Evolutionary conservation across 2,888 invertebrate genomes (phyloP), one percentile per base, ranked within the genome.

Genomic region (Sipha maydis): DNA sequence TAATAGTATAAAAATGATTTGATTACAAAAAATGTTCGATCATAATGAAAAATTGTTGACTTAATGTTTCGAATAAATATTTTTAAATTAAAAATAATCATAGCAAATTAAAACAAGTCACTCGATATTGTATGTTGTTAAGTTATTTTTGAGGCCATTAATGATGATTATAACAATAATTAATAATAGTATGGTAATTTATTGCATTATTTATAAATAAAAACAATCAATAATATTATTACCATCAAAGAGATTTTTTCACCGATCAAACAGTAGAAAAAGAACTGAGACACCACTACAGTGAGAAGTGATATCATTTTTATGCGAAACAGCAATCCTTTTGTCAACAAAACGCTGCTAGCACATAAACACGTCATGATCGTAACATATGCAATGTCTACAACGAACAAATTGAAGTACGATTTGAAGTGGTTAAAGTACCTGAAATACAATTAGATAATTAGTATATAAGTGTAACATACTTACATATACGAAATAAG

Each of bases 261-360:
- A 3, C 85, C 85, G 25, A 85, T 85, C 54, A 85, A 54, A 14
- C 85, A 85, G 54, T 85, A 78, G 77, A 85, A 85, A 38, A 85
- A 85, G 21, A 78, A 85, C 7, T 78, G 85, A 34, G 77, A 69
- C 19, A 85, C 19, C 34, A 85, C 85, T 19, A 85, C 19, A 0
- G 17, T 54, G 69, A 85, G 69, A 7, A 85, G 77, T 31, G 78
- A 85, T 34, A 85, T n/a, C 69, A 85, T 85, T 69, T 85, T 85
- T 69, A 78, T 78, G n/a, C 77, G 77, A 85, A 85, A 78, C 48
- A 76, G 67, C 25, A 85, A 77, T 17, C 85, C 85, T 48, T 78
- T 54, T 19, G 77, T 25, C 34, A 85, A 25, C 19, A 85, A 69
- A 19, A 85, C 48, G 34, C 85, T 85, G 78, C 85, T 54, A 9